These are phyloP conservation scores for Cryptophagus acutangulus DNA, from an alignment of 2,888 invertebrate genomes.

Conservation along the genomic window DNA sequence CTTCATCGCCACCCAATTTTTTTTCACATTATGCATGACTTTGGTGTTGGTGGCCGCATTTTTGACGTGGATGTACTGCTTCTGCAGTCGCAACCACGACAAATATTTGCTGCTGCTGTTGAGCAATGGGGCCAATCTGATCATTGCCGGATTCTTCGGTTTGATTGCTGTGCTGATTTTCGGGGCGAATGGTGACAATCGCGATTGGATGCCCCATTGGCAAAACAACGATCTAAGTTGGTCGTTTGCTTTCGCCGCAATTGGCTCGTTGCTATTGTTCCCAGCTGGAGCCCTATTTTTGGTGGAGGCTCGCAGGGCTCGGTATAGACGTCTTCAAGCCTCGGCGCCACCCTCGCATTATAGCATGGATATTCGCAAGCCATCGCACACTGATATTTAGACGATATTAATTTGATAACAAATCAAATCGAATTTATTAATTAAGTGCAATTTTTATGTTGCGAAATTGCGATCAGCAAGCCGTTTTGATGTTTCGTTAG, in stretches of 20 bases:
- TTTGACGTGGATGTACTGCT: constrained; percentile 67
- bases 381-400: constrained; percentile 64
- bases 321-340: constrained; percentile 67
- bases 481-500: too few relatives aligned
- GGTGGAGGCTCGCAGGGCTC: constrained; percentile 75
- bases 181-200: constrained; percentile 83
- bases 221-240: constrained; percentile 92
- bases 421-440: constrained; percentile 1
- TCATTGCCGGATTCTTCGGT: constrained; percentile 72
- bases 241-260: constrained; percentile 83
- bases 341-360: constrained; percentile 62
- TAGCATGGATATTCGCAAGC: constrained; percentile 62
- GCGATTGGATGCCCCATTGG: constrained; percentile 96
- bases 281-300: constrained; percentile 76
- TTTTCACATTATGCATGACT: constrained; percentile 85
- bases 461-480: too few relatives aligned
- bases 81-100: constrained; percentile 71
- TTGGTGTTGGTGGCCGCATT: constrained; percentile 71
- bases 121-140: constrained; percentile 67
- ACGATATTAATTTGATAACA: background rate
- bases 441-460: background rate
- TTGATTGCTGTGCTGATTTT: constrained; percentile 82
- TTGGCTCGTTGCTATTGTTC: constrained; percentile 71
- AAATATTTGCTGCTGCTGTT: constrained; percentile 69
- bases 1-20: constrained; percentile 89